phyloP scores from a whole-genome alignment of 2,113 vertebrate species.

The Aspidoscelis tigris region DNA sequence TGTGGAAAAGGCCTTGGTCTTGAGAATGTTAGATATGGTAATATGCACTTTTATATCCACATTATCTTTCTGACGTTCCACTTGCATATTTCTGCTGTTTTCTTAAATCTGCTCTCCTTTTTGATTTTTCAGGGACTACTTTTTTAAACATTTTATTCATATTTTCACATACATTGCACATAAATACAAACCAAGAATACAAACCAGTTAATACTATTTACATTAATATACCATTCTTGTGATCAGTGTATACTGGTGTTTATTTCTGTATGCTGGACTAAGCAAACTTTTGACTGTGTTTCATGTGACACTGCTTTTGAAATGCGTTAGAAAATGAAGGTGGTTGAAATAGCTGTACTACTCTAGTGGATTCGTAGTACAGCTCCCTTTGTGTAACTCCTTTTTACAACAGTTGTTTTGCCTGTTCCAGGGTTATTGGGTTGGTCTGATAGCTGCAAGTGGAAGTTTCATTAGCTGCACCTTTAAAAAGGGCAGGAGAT shows the following conservation, averaged over 20 bases:
- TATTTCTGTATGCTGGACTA: too few species aligned
- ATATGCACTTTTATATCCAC: not conserved
- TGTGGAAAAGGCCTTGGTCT: slow-evolving; percentile 4
- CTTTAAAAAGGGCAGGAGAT: not conserved
- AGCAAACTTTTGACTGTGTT: not conserved
- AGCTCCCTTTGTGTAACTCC: not conserved
- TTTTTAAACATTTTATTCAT: too few species aligned
- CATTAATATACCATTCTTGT: too few species aligned
- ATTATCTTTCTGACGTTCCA: too few species aligned
- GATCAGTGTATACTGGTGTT: too few species aligned
- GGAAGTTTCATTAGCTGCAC: not conserved
- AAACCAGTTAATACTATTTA: too few species aligned
- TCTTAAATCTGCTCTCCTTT: not conserved
- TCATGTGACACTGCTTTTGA: not conserved
- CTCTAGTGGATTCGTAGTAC: not conserved
- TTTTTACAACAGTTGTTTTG: not conserved
- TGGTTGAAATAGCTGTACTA: not conserved
- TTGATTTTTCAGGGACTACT: not conserved
- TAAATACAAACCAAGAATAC: too few species aligned
- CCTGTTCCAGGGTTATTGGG: not conserved
- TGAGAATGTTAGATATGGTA: slow-evolving; percentile 49
- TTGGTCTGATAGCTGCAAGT: not conserved
- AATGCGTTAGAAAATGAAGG: not conserved
- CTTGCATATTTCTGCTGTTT: not conserved
- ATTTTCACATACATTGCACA: too few species aligned